Base-by-base conservation (phyloP, 2,113 vertebrate species). In the Saccopteryx bilineata region DNA sequence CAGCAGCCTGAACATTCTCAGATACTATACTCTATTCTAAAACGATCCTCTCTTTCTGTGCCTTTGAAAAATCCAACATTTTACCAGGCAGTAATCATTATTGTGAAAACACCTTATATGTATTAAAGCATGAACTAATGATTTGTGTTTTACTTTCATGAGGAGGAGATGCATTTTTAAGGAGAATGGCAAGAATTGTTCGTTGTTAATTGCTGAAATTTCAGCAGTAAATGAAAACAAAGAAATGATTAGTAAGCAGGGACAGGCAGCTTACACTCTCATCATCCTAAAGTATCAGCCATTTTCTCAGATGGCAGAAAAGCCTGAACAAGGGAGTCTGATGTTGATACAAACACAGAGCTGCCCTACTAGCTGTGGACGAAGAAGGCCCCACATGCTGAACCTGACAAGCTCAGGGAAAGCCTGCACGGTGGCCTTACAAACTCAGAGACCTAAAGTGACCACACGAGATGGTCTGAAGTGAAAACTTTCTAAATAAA, bases 141-240 rank as follows among this genome's bases (percentile, higher is more conserved):
- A 12, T 68, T 91, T 88, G 24, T 58, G 1, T 60, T 74, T 80
- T 79, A 26, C 15, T 50, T 83, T 63, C 61, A 84, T 1, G 28
- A 0, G 14, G 26, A 79, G 28, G 14, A 9, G 65, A 23, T 48
- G 3, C 2, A 84, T 80, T 88, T 74, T 95, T 85, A 83, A 60
- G 33, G 46, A 68, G 7, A 83, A 56, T 75, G 46, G 48, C 26
- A 28, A 21, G 68, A 68, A 84, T 50, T 48, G 1, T 9, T 74
- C 21, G 84, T 74, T 17, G 84, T 23, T 91, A n/a, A 52, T 81
- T 87, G 50, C 28, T 76, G 65, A 88, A 79, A 69, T 84, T 68
- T 72, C 69, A 85, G 33, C 13, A 69, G 60, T 75, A 54, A 10
- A 48, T 91, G 61, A 56, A 89, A 79, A 61, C 4, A 6, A 79